Evolutionary conservation across 2,888 invertebrate genomes (phyloP).

Genomic region (Calliphora vomitoria): DNA sequence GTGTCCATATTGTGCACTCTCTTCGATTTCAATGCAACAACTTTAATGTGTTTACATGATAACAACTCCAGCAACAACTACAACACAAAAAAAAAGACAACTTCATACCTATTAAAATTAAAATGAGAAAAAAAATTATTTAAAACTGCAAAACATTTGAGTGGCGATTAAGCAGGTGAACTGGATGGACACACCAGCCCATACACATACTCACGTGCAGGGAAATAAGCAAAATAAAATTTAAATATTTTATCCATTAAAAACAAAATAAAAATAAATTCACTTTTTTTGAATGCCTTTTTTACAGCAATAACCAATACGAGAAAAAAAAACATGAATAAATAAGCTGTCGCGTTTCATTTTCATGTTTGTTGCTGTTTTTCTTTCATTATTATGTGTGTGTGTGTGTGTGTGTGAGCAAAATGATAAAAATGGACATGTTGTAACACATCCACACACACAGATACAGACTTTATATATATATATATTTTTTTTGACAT

Average conservation of each 20-base stretch:
- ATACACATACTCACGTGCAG: neutral
- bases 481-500: slow-evolving; percentile 56
- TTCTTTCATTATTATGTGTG: neutral
- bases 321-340: slow-evolving; percentile 48
- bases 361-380: slow-evolving; percentile 4
- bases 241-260: slow-evolving; percentile 55
- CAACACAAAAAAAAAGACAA: slow-evolving; percentile 35
- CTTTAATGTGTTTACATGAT: slow-evolving; percentile 67
- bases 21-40: slow-evolving; percentile 52
- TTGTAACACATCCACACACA: neutral
- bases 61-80: slow-evolving; percentile 51
- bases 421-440: slow-evolving; percentile 52
- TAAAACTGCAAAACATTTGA: slow-evolving; percentile 54
- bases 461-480: neutral
- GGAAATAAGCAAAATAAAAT: slow-evolving; percentile 45
- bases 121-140: slow-evolving; percentile 28
- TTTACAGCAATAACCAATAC: slow-evolving; percentile 44
- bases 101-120: neutral
- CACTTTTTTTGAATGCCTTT: slow-evolving; percentile 9
- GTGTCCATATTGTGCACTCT: slow-evolving; percentile 10
- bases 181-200: neutral
- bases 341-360: slow-evolving; percentile 50
- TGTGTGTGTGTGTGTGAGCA: slow-evolving; percentile 7
- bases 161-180: slow-evolving; percentile 65
- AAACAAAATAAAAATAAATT: slow-evolving; percentile 44